phyloP scores from a whole-genome alignment of 2,888 invertebrate species.

The Mactromeris polynyma region DNA sequence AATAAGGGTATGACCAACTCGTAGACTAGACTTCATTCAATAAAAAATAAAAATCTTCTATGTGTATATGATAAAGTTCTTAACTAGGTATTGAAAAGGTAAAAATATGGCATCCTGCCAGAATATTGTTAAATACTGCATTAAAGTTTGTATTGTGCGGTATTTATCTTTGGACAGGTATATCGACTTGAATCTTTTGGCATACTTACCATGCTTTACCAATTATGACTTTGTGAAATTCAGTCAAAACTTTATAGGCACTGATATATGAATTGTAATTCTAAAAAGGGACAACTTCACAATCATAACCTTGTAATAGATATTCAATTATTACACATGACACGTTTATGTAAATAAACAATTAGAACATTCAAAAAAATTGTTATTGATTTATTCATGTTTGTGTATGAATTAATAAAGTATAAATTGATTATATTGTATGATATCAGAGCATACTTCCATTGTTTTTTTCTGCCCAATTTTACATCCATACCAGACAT shows the following conservation, averaged over 20 bases:
- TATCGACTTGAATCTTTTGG: not conserved
- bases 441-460: too few relatives aligned
- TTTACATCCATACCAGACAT: too few relatives aligned
- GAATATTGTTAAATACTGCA: slow-evolving; percentile 25
- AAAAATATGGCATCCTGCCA: slow-evolving; percentile 40
- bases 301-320: not conserved
- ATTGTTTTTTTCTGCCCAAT: too few relatives aligned
- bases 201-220: not conserved
- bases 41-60: not conserved
- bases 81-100: slow-evolving; percentile 26
- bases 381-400: slow-evolving; percentile 6
- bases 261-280: not conserved
- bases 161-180: slow-evolving; percentile 18
- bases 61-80: slow-evolving; percentile 6
- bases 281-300: not conserved
- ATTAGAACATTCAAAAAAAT: too few relatives aligned
- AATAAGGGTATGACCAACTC: not conserved
- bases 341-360: not conserved
- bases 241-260: not conserved
- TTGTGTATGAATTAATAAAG: not conserved
- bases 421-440: not conserved
- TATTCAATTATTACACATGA: slow-evolving; percentile 1
- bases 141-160: slow-evolving; percentile 30
- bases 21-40: slow-evolving; percentile 17
- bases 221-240: slow-evolving; percentile 1